Evolutionary conservation across 2,888 invertebrate genomes (phyloP), one percentile per base, ranked within the genome.

Genomic region (Fabriciana adippe): DNA sequence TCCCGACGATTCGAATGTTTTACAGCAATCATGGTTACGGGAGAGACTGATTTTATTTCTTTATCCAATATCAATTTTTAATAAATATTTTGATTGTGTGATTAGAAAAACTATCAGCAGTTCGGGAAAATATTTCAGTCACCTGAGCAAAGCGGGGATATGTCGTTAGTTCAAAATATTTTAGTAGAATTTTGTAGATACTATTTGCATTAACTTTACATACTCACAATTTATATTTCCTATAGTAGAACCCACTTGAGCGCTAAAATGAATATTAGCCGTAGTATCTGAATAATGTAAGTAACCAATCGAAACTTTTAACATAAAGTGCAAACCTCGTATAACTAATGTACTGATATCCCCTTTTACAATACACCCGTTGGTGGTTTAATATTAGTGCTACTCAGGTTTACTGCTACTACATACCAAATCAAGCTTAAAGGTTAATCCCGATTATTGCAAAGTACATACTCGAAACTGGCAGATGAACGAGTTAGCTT

Each of bases 271-370:
- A 51, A 51, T 35, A 41, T 60, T 48, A 59, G 16, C 48, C 14
- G 11, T n/a, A 59, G 48, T 48, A 48, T 48, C 48, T 48, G 48
- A 59, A 59, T 59, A 59, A 59, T 59, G 53, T 61, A 61, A 53
- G 16, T 35, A 53, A 35, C 51, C 53, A 61, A 61, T 61, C 51
- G 61, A 61, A 61, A 61, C 51, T 61, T 61, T 61, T 61, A 61
- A 35, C 61, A 61, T 61, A 61, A 61, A 61, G 51, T 61, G 41
- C 18, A 41, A 59, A 35, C 13, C 48, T 53, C 35, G 35, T 61
- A 53, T 61, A 61, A 53, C 61, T 51, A 61, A 14, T 60, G 35
- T 41, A 61, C 59, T 59, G 59, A 21, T 53, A 61, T 53, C 61
- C 51, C 41, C 61, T 61, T 61, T 53, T 53, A 41, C 51, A 21